Evolutionary conservation across 2,888 invertebrate genomes (phyloP).

Genomic region (Noctua pronuba): DNA sequence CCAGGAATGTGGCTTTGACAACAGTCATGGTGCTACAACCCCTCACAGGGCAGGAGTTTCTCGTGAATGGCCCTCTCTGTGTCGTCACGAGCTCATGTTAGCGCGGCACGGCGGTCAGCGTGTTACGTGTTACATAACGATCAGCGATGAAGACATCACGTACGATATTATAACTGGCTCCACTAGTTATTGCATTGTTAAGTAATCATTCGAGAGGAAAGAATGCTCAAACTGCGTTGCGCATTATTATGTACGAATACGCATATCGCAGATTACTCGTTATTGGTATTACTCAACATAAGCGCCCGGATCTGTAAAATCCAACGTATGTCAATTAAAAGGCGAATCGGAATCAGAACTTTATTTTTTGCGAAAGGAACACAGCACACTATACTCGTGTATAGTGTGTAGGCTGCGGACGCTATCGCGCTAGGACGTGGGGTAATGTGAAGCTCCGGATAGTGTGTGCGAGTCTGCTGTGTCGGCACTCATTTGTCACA

Average conservation of each 20-base stretch:
- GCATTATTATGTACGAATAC: constrained; percentile 8
- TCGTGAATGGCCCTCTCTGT: neutral
- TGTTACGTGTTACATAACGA: constrained; percentile 6
- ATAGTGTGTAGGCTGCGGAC: neutral
- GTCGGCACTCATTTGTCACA: neutral
- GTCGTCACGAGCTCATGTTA: neutral
- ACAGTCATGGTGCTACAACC: neutral
- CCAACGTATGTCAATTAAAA: neutral
- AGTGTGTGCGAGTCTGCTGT: neutral
- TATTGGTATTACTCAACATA: neutral
- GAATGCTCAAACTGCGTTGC: constrained; percentile 18
- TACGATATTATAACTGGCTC: constrained; percentile 23
- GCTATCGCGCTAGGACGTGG: too few species aligned
- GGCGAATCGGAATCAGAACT: too few species aligned
- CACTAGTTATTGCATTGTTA: constrained; percentile 27
- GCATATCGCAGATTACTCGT: neutral
- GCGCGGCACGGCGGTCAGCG: neutral
- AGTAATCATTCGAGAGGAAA: constrained; percentile 19
- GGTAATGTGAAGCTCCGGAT: too few species aligned
- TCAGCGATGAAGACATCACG: constrained; percentile 33
- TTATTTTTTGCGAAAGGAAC: neutral
- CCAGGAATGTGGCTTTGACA: neutral
- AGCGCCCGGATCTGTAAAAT: neutral
- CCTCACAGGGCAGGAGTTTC: neutral
- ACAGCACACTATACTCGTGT: too few species aligned